Conservation (phyloP, 2,888 invertebrate species). For the Apoda limacodes region DNA sequence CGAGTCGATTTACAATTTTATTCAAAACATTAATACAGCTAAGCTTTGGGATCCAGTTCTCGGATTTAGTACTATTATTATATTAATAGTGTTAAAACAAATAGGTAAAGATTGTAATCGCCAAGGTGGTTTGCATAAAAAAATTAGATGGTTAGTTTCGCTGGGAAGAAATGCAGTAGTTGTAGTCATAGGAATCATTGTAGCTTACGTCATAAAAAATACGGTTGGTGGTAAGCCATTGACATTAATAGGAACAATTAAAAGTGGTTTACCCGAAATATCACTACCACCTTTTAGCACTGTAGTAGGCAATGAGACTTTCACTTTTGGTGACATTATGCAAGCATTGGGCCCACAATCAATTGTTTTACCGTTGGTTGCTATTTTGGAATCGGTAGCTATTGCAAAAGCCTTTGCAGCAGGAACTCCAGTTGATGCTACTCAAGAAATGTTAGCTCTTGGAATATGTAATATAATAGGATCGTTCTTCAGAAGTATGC, state of each 20-base stretch:
- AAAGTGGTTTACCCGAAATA: slow-evolving; percentile 78
- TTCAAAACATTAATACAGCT: slow-evolving; percentile 69
- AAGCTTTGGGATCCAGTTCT: slow-evolving; percentile 75
- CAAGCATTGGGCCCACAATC: slow-evolving; percentile 70
- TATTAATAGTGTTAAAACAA: slow-evolving; percentile 74
- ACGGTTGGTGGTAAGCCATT: slow-evolving; percentile 64
- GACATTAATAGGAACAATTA: slow-evolving; percentile 73
- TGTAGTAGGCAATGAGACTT: slow-evolving; percentile 66
- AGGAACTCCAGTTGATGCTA: slow-evolving; percentile 83
- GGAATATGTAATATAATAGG: slow-evolving; percentile 87
- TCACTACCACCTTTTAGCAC: slow-evolving; percentile 76
- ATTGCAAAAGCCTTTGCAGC: slow-evolving; percentile 83
- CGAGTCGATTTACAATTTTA: slow-evolving; percentile 71
- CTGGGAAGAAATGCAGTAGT: slow-evolving; percentile 84
- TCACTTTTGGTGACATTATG: slow-evolving; percentile 73
- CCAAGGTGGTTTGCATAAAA: slow-evolving; percentile 50
- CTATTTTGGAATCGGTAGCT: slow-evolving; percentile 78
- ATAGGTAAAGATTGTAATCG: slow-evolving; percentile 66
- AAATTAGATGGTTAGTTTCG: slow-evolving; percentile 73
- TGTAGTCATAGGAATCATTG: slow-evolving; percentile 76
- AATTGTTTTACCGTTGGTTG: slow-evolving; percentile 75
- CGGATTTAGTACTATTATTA: slow-evolving; percentile 72
- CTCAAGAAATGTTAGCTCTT: slow-evolving; percentile 91
- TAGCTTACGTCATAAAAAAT: slow-evolving; percentile 64
- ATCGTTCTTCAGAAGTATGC: slow-evolving; percentile 88